Percentiles rank a stretch among this genome's conserved stretches.
Conservation (phyloP, 2,113 vertebrate genomes). For the Spea bombifrons region DNA sequence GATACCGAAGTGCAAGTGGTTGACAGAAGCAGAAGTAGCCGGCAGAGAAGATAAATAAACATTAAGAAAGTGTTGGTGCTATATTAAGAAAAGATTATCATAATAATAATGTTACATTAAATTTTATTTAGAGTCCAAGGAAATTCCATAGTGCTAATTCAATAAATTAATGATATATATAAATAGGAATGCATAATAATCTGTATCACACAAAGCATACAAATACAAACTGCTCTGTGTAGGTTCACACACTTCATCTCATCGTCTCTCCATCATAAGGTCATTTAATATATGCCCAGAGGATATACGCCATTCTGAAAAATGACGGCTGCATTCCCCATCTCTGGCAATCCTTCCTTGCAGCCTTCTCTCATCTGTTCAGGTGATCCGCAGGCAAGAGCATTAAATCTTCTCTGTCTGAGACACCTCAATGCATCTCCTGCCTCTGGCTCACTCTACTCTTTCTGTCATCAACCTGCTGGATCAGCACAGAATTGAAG, state of each 20-base stretch:
- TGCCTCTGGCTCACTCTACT: slow-evolving; percentile 32
- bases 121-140: too few species aligned
- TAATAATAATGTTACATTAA: too few species aligned
- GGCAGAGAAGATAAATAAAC: too few species aligned
- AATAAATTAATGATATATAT: neutral
- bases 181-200: neutral
- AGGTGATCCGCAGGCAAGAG: slow-evolving; percentile 47
- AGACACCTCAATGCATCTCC: slow-evolving; percentile 42
- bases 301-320: slow-evolving; percentile 47
- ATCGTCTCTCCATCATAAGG: slow-evolving; percentile 24
- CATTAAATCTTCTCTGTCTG: slow-evolving; percentile 49
- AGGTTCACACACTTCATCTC: slow-evolving; percentile 17
- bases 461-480: slow-evolving; percentile 47
- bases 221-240: slow-evolving; percentile 20
- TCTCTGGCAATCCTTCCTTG: slow-evolving; percentile 44
- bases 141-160: too few species aligned
- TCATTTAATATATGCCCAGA: slow-evolving; percentile 45
- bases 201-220: slow-evolving; percentile 3
- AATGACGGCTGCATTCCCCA: slow-evolving; percentile 40
- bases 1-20: too few species aligned
- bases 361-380: slow-evolving; percentile 45
- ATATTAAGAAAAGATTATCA: too few species aligned
- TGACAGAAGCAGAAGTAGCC: too few species aligned
- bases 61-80: too few species aligned
- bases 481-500: slow-evolving; percentile 31